A percentile compares a stretch with the other conserved stretches of the same genome.
Evolutionary conservation across 2,113 vertebrate genomes (phyloP).

Genomic region (Vicugna pacos): DNA sequence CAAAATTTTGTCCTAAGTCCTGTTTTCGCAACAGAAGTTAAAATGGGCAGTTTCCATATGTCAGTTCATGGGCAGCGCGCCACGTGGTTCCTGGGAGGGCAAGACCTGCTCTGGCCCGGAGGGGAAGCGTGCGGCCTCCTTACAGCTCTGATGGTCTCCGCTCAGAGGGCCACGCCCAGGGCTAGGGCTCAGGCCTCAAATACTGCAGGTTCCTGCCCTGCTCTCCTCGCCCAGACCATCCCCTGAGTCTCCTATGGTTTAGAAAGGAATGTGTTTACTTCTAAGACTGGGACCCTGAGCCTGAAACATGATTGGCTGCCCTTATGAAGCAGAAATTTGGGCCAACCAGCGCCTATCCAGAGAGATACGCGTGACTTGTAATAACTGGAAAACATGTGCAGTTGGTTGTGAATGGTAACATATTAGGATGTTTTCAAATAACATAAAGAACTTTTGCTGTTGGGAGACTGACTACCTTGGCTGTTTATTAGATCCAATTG

Average conservation of each 20-base stretch:
- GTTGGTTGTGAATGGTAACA: slow-evolving; percentile 50
- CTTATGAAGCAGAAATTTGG: slow-evolving; percentile 37
- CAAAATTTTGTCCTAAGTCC: background rate
- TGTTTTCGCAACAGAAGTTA: background rate
- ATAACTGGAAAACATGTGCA: slow-evolving; percentile 13
- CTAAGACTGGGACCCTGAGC: background rate
- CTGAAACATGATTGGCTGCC: slow-evolving; percentile 34
- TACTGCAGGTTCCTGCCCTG: background rate
- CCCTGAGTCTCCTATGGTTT: background rate
- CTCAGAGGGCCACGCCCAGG: rapidly evolving
- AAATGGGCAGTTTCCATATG: background rate
- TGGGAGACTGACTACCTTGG: slow-evolving; percentile 81
- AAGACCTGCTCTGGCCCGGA: background rate
- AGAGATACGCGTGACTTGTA: slow-evolving; percentile 1
- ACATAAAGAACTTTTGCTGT: slow-evolving; percentile 65
- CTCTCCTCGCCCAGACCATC: background rate
- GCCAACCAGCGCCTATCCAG: background rate
- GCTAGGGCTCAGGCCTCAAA: background rate
- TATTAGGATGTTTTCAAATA: slow-evolving; percentile 58
- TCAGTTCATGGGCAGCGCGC: background rate
- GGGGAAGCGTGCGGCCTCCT: too few relatives aligned
- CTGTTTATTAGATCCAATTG: slow-evolving; percentile 85
- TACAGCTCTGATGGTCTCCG: background rate
- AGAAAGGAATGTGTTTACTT: slow-evolving; percentile 31
- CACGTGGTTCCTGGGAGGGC: background rate